Conservation (phyloP, 2,113 vertebrate genomes). For the Pluvianellus socialis region DNA sequence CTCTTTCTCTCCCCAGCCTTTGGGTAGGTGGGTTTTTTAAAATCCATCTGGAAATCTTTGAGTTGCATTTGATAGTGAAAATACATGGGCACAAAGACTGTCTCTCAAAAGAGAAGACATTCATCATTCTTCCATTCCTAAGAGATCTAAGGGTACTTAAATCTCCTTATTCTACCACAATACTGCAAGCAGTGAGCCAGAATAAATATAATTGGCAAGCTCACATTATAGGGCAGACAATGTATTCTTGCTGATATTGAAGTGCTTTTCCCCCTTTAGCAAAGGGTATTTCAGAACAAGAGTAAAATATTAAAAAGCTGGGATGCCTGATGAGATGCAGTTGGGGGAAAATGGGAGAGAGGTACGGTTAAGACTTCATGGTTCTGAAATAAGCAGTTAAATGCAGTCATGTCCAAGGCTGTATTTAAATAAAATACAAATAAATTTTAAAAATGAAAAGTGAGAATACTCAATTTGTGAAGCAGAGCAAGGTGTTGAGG, state of each 20-base stretch:
- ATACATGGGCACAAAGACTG: slow-evolving; percentile 50
- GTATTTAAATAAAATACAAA: not conserved
- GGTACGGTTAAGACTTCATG: not conserved
- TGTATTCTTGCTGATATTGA: slow-evolving; percentile 16
- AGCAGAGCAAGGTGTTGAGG: not conserved
- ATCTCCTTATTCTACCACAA: slow-evolving; percentile 55
- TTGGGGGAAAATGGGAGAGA: not conserved
- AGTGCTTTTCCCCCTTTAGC: slow-evolving; percentile 11
- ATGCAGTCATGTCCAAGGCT: not conserved
- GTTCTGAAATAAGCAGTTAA: not conserved
- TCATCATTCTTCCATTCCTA: slow-evolving; percentile 66
- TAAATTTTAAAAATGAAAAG: not conserved
- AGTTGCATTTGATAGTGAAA: slow-evolving; percentile 51
- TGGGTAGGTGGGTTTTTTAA: slow-evolving; percentile 77
- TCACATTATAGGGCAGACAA: slow-evolving; percentile 51
- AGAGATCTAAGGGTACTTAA: slow-evolving; percentile 62
- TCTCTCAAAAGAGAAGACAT: slow-evolving; percentile 58
- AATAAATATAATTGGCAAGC: slow-evolving; percentile 63
- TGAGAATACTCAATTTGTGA: not conserved
- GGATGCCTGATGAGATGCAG: not conserved
- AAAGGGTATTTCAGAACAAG: slow-evolving; percentile 52
- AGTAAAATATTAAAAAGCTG: slow-evolving; percentile 51
- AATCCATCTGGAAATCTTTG: slow-evolving; percentile 72
- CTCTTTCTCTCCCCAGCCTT: slow-evolving; percentile 69
- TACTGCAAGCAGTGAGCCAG: slow-evolving; percentile 68